Evolutionary conservation across 53 echinoderm and acorn worm species (phyloP), one percentile per base, ranked within the genome.

Genomic region (Hippasteria phrygiana): DNA sequence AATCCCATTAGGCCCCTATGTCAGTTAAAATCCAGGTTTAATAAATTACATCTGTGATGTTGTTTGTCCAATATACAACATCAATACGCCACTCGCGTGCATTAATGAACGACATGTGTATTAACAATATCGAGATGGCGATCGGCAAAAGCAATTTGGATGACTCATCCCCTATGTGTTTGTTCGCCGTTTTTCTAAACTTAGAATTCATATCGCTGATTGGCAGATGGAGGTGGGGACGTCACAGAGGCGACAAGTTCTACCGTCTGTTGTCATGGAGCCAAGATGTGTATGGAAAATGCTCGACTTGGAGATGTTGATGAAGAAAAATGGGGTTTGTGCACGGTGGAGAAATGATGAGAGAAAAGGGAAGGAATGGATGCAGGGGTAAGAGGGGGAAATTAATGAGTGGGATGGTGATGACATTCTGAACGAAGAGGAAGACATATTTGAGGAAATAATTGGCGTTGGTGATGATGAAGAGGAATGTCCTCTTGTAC

Each of bases 241-340:
- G 39, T 18, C 55, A 12, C 39, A 59, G 38, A 24, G 56, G 56
- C 22, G 59, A 11, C 50, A 75, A 26, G 39, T 5, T 12, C 35
- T 78, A 59, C 55, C 55, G 32, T 33, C 54, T 59, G 78, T 78
- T 78, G 78, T 59, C 78, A 59, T 78, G 78, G 78, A 78, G 78
- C 56, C 62, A 55, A 78, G 59, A 40, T 22, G 41, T 39, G 39
- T 18, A 13, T 6, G 13, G 47, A 32, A 78, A 78, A 62, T 18
- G 33, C 39, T 55, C 55, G 12, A 36, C 18, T 34, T 31, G 36
- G 10, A 34, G 24, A 78, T 55, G 55, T 31, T n/a, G 59, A 10
- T 36, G 59, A 59, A 53, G 54, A 55, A 34, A 13, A 47, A 78
- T 59, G 41, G 39, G 28, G 51, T 22, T 18, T 31, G 39, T 34